phyloP scores from a whole-genome alignment of 2,113 vertebrate genomes.

The Dunckerocampus dactyliophorus region DNA sequence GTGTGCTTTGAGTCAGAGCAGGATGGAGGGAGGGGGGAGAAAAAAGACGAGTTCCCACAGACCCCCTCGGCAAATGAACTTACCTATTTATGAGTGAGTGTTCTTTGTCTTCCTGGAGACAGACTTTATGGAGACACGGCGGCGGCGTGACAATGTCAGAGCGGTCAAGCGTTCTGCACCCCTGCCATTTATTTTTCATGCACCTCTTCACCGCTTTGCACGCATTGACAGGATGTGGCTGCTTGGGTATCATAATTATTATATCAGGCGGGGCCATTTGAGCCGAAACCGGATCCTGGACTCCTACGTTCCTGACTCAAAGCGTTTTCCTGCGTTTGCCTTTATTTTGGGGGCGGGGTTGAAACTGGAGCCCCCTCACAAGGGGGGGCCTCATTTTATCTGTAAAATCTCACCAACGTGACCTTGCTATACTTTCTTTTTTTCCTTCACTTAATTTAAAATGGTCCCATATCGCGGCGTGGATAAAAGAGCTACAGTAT shows the following conservation, averaged over 20 bases:
- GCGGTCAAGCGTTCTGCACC: slow-evolving; percentile 39
- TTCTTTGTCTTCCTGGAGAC: slow-evolving; percentile 12
- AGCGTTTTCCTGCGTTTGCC: slow-evolving; percentile 49
- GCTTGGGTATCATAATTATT: slow-evolving; percentile 72
- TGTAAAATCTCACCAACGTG: slow-evolving; percentile 58
- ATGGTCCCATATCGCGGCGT: slow-evolving; percentile 12
- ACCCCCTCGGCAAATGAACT: slow-evolving; percentile 60
- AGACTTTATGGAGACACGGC: slow-evolving; percentile 35
- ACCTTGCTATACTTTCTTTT: slow-evolving; percentile 44
- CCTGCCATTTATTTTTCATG: slow-evolving; percentile 63
- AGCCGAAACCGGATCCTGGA: slow-evolving; percentile 56
- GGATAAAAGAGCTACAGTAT: slow-evolving; percentile 42
- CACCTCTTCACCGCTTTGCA: slow-evolving; percentile 48
- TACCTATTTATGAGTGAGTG: slow-evolving; percentile 60
- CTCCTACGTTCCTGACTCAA: slow-evolving; percentile 45
- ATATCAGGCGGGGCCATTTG: slow-evolving; percentile 61
- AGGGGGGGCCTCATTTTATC: slow-evolving; percentile 48
- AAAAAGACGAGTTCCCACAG: slow-evolving; percentile 69
- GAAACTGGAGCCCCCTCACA: slow-evolving; percentile 52
- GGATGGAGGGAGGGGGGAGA: slow-evolving; percentile 37
- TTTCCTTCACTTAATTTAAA: not conserved
- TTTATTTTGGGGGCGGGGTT: slow-evolving; percentile 60
- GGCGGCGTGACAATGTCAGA: slow-evolving; percentile 56
- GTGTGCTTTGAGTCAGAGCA: slow-evolving; percentile 64
- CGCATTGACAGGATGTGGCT: slow-evolving; percentile 56